Evolutionary conservation across 2,888 invertebrate species (phyloP).

Genomic region (Epistrophella euchroma): DNA sequence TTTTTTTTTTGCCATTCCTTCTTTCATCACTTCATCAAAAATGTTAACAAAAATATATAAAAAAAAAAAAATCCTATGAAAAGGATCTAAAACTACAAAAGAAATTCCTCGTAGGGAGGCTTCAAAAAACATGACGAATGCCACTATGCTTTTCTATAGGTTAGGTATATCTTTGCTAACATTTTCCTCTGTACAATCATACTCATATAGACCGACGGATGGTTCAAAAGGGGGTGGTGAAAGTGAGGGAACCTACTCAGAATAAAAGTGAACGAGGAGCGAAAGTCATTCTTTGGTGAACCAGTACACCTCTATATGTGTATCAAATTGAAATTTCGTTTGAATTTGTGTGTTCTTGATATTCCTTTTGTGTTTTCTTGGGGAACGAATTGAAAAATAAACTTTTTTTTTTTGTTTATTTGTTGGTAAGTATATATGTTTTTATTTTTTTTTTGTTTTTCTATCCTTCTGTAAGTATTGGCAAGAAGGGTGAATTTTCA

Average conservation of each 20-base stretch:
- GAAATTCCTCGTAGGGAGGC: constrained; percentile 64
- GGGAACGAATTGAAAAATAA: constrained; percentile 31
- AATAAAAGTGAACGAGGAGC: constrained; percentile 57
- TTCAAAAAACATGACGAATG: constrained; percentile 64
- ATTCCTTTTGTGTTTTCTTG: constrained; percentile 58
- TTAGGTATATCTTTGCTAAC: constrained; percentile 14
- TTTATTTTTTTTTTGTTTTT: background rate
- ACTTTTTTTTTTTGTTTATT: constrained; percentile 6
- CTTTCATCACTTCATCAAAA: constrained; percentile 39
- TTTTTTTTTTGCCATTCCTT: constrained; percentile 16
- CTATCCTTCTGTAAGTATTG: constrained; percentile 6
- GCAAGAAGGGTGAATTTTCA: constrained; percentile 63
- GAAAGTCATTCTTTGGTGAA: constrained; percentile 68
- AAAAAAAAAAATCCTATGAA: constrained; percentile 36
- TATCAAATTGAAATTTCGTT: constrained; percentile 69
- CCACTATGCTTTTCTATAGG: constrained; percentile 38
- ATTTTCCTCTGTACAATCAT: background rate
- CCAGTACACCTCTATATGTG: constrained; percentile 3
- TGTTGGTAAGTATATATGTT: constrained; percentile 5
- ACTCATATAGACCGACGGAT: background rate
- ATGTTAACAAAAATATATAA: constrained; percentile 8
- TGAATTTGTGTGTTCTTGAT: constrained; percentile 56
- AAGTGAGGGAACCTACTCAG: background rate
- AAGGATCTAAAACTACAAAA: constrained; percentile 74
- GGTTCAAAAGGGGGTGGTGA: constrained; percentile 3